Evolutionary conservation across 2,797 vertebrate genomes (phyloP).

Genomic region (Parauchenoglanis punctatus): DNA sequence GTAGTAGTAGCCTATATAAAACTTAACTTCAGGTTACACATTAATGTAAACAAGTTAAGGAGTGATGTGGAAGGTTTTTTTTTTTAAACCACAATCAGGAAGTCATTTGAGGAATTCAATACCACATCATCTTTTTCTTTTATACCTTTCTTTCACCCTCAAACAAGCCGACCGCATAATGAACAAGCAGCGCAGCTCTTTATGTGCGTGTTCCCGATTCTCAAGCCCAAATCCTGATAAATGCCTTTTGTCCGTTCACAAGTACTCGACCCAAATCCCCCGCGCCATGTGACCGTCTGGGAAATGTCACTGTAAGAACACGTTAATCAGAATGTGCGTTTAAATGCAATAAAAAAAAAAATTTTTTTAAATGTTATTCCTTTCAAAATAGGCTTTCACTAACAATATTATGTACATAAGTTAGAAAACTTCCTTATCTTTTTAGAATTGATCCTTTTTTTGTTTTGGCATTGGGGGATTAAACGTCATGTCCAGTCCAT

Average conservation of each 20-base stretch:
- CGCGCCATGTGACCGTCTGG: slow-evolving; percentile 21
- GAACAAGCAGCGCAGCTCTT: not conserved
- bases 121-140: no score
- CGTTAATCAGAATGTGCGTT: no score
- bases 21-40: not conserved
- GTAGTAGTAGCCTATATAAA: not conserved
- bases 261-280: slow-evolving; percentile 8
- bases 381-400: not conserved
- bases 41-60: not conserved
- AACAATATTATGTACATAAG: not conserved
- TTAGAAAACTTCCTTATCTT: not conserved
- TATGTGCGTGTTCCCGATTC: not conserved
- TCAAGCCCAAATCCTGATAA: slow-evolving; percentile 15
- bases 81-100: not conserved
- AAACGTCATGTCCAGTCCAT: not conserved
- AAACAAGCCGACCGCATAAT: not conserved
- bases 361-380: no score
- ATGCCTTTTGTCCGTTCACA: slow-evolving; percentile 11
- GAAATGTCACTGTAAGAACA: not conserved
- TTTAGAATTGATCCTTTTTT: not conserved
- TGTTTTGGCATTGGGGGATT: not conserved
- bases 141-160: fast-evolving
- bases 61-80: no score
- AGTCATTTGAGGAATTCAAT: not conserved
- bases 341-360: not conserved